Percentiles rank a stretch among this genome's conserved stretches.
Evolutionary conservation across 2,888 invertebrate species (phyloP).

Genomic region (Callosobruchus maculatus): DNA sequence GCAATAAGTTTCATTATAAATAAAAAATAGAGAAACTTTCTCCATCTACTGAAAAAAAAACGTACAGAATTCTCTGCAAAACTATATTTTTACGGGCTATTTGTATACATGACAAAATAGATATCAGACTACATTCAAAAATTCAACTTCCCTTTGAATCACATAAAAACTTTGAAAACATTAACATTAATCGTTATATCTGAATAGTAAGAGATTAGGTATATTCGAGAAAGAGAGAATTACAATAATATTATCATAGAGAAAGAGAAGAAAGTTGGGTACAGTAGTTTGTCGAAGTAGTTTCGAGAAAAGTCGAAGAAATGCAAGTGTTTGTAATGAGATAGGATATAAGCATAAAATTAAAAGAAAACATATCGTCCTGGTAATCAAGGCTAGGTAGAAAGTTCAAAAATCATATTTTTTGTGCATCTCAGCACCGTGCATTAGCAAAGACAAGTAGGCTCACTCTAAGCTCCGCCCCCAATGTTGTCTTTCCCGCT

Average conservation of each 20-base stretch:
- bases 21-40: no score
- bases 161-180: constrained; percentile 50
- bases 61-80: not conserved
- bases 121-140: not conserved
- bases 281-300: not conserved
- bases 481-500: no score
- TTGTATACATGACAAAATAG: not conserved
- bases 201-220: constrained; percentile 23
- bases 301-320: not conserved
- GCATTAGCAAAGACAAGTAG: no score
- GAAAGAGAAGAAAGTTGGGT: constrained; percentile 9
- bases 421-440: no score
- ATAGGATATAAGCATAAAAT: not conserved
- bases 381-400: no score
- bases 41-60: not conserved
- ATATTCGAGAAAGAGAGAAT: constrained; percentile 7
- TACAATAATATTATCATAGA: constrained; percentile 21
- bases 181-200: constrained; percentile 48
- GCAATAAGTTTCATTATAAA: no score
- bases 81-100: not conserved
- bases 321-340: not conserved
- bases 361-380: no score
- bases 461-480: no score
- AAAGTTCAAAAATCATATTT: no score
- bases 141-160: constrained; percentile 42